Conservation (phyloP, 2,113 vertebrate species). For the Sus scrofa region T2T-Sscrofa CM000818.6:81346501-81347000, state of each 20-base stretch:
- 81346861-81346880: neutral
- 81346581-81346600: neutral
- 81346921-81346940: accelerated
- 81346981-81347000: neutral
- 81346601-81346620: neutral
- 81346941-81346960: accelerated
- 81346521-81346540: neutral
- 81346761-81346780: too few relatives aligned
- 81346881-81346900: neutral
- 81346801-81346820: neutral
- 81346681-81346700: neutral
- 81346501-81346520: neutral
- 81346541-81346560: neutral
- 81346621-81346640: neutral
- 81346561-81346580: neutral
- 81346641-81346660: neutral
- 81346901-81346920: neutral
- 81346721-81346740: too few relatives aligned
- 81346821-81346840: neutral
- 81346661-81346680: neutral
- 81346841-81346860: neutral
- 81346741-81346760: too few relatives aligned
- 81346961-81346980: neutral
- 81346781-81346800: too few relatives aligned
- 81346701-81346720: too few relatives aligned